Evolutionary conservation across 2,888 invertebrate genomes (phyloP).

Genomic region (Periphyllus acericola): DNA sequence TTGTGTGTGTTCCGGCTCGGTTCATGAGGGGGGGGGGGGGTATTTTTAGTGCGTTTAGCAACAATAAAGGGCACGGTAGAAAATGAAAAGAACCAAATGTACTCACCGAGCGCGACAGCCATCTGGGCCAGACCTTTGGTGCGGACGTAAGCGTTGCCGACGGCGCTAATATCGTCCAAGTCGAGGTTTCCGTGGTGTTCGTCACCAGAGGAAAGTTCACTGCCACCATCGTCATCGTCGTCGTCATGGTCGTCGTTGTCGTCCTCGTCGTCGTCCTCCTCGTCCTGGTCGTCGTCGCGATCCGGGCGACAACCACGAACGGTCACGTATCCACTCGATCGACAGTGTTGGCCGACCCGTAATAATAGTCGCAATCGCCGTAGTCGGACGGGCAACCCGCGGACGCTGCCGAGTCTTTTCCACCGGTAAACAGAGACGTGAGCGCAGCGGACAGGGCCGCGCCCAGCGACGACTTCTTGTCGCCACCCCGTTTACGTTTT

Average conservation of each 20-base stretch:
- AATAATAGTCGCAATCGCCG: background rate
- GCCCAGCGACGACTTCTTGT: constrained; percentile 37
- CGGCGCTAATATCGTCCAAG: background rate
- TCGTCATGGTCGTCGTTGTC: background rate
- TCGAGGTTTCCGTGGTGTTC: background rate
- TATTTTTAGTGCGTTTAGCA: background rate
- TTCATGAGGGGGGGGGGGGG: background rate
- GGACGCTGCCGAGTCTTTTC: background rate
- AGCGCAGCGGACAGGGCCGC: constrained; percentile 29
- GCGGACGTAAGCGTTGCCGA: no score
- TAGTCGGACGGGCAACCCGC: background rate
- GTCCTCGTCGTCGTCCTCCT: no score
- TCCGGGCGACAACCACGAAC: constrained; percentile 5
- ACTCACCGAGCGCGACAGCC: constrained; percentile 35
- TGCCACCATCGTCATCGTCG: background rate
- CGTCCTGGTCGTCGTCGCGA: no score
- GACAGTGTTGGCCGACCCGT: background rate
- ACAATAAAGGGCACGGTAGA: background rate
- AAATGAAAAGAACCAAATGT: no score
- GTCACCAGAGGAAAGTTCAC: background rate
- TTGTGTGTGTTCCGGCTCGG: background rate
- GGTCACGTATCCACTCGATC: constrained; percentile 31
- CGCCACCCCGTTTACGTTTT: constrained; percentile 1
- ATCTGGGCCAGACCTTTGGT: constrained; percentile 45
- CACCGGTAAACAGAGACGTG: constrained; percentile 12